Evolutionary conservation across 2,797 vertebrate species (phyloP).

Genomic region (Lithobates pipiens): DNA sequence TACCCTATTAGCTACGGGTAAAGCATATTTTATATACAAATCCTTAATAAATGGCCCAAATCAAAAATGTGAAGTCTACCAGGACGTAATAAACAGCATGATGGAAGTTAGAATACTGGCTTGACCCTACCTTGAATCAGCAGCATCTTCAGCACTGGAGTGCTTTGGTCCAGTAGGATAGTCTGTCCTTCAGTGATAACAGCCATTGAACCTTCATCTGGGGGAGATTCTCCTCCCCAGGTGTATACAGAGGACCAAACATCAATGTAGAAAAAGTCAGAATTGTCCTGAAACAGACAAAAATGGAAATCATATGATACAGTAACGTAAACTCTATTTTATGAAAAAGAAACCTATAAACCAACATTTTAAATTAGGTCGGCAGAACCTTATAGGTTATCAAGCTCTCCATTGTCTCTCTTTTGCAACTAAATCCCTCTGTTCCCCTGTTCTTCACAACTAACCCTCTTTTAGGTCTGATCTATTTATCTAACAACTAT

Average conservation of each 20-base stretch:
- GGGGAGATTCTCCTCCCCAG: conserved; percentile 83
- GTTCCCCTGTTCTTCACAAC: too few relatives aligned
- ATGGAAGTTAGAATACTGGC: background rate
- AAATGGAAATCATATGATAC: background rate
- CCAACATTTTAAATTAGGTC: too few relatives aligned
- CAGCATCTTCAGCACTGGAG: conserved; percentile 87
- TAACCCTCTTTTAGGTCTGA: too few relatives aligned
- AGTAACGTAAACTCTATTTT: too few relatives aligned
- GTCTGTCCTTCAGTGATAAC: conserved; percentile 84
- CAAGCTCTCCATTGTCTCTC: background rate
- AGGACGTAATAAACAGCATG: background rate
- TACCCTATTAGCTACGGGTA: background rate
- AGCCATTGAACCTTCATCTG: conserved; percentile 79
- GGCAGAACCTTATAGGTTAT: too few relatives aligned
- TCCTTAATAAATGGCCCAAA: background rate
- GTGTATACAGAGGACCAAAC: conserved; percentile 87
- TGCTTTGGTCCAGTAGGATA: conserved; percentile 84
- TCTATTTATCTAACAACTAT: too few relatives aligned
- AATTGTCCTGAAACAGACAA: conserved; percentile 72
- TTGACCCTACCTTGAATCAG: conserved; percentile 82
- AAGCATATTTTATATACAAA: too few relatives aligned
- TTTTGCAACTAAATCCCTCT: too few relatives aligned
- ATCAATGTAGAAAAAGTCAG: conserved; percentile 85
- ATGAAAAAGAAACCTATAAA: too few relatives aligned
- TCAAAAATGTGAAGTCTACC: too few relatives aligned